These are phyloP conservation scores for Buteo buteo DNA, from an alignment of 2,113 vertebrate species.

Conservation along the genomic window DNA sequence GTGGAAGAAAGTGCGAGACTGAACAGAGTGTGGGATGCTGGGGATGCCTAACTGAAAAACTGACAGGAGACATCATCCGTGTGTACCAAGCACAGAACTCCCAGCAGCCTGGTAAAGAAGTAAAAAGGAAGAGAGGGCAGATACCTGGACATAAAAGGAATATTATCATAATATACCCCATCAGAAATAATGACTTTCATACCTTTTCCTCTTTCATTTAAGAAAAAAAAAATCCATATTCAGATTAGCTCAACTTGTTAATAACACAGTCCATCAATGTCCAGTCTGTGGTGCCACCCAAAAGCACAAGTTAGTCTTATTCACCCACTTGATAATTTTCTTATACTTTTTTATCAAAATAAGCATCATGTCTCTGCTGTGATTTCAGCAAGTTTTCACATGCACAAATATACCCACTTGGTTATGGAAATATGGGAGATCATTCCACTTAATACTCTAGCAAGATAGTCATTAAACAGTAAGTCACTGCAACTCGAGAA, in stretches of 20 bases:
- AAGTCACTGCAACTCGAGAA: not conserved
- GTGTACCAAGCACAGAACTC: not conserved
- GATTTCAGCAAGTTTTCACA: not conserved
- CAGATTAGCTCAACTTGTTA: not conserved
- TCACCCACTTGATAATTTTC: not conserved
- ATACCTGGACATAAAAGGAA: not conserved
- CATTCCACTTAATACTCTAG: not conserved
- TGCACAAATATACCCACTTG: not conserved
- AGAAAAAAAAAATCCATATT: not conserved
- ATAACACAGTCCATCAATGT: not conserved
- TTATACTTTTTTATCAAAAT: not conserved
- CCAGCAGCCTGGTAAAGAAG: not conserved
- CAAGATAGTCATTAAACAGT: not conserved
- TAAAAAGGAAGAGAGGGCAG: not conserved
- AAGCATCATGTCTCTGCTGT: not conserved
- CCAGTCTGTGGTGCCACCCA: not conserved
- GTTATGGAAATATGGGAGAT: not conserved
- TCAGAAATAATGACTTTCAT: not conserved
- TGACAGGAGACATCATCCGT: not conserved
- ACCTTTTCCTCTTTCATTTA: not conserved
- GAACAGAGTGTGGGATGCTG: not conserved
- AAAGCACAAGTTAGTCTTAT: not conserved
- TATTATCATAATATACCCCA: accelerated
- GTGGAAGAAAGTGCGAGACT: not conserved
- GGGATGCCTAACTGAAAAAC: not conserved